Conservation (phyloP, 2,113 vertebrate species). For the Ginglymostoma cirratum region DNA sequence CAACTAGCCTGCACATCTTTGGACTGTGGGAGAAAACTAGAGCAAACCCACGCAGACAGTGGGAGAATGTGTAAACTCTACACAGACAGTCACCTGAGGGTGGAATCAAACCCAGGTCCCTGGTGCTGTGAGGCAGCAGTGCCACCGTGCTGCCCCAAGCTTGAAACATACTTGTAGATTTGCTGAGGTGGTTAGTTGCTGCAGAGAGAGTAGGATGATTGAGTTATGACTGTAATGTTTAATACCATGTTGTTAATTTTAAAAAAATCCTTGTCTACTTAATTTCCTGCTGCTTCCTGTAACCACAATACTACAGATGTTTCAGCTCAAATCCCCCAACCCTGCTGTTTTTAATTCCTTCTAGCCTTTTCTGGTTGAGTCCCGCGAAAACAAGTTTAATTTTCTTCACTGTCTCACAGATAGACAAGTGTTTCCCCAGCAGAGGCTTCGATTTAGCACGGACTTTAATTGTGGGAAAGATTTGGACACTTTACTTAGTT, state of each 20-base stretch:
- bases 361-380: not conserved
- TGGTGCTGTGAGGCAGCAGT: too few species aligned
- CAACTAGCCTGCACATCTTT: too few species aligned
- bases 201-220: not conserved
- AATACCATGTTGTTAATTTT: not conserved
- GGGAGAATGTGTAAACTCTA: too few species aligned
- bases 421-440: not conserved
- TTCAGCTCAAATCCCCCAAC: not conserved
- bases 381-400: conserved; percentile 6
- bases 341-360: conserved; percentile 11
- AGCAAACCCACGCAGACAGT: too few species aligned
- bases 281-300: not conserved
- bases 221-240: not conserved
- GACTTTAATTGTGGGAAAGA: conserved; percentile 16
- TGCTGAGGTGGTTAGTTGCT: not conserved
- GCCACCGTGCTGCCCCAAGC: not conserved
- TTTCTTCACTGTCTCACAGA: not conserved
- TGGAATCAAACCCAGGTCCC: too few species aligned
- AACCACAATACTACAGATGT: not conserved
- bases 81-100: too few species aligned
- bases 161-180: not conserved
- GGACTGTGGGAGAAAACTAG: too few species aligned
- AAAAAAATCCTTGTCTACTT: not conserved
- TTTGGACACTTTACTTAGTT: not conserved
- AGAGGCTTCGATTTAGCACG: not conserved